Percentiles rank a stretch among this genome's conserved stretches.
phyloP scores from a whole-genome alignment of 2,888 invertebrate genomes.

The Caenorhabditis sulstoni region DNA sequence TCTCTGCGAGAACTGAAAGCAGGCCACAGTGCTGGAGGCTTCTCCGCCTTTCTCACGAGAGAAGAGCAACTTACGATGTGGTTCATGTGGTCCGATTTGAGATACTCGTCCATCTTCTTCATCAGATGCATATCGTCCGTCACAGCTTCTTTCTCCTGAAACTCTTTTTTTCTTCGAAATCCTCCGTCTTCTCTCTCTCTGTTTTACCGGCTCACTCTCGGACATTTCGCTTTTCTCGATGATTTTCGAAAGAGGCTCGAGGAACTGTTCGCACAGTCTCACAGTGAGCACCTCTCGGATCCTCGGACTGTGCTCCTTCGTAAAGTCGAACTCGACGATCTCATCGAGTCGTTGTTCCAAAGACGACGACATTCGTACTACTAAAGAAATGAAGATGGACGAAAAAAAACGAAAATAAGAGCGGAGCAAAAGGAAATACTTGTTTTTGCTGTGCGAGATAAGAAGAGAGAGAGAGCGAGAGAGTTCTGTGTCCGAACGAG shows the following conservation, averaged over 20 bases:
- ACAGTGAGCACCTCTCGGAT: slow-evolving; percentile 8
- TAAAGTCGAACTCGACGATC: slow-evolving; percentile 30
- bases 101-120: slow-evolving; percentile 5
- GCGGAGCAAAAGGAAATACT: slow-evolving; percentile 24
- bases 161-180: background rate
- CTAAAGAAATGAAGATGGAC: slow-evolving; percentile 1
- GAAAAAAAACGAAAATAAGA: background rate
- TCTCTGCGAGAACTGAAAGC: slow-evolving; percentile 10
- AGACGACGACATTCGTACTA: slow-evolving; percentile 9
- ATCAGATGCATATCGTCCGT: slow-evolving; percentile 23
- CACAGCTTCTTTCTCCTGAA: background rate
- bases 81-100: background rate
- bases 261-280: slow-evolving; percentile 16
- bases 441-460: background rate
- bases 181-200: background rate
- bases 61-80: slow-evolving; percentile 13
- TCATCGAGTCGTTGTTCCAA: slow-evolving; percentile 29
- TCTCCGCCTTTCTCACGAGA: no score
- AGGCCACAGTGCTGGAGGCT: no score
- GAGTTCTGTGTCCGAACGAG: background rate
- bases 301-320: slow-evolving; percentile 9
- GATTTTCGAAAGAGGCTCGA: slow-evolving; percentile 17
- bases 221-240: slow-evolving; percentile 8
- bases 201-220: background rate
- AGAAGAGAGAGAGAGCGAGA: slow-evolving; percentile 1